Evolutionary conservation across 1,140 invertebrate species (phyloP), one percentile per base, ranked within the genome.

Genomic region (Ganaspis sp.): DNA sequence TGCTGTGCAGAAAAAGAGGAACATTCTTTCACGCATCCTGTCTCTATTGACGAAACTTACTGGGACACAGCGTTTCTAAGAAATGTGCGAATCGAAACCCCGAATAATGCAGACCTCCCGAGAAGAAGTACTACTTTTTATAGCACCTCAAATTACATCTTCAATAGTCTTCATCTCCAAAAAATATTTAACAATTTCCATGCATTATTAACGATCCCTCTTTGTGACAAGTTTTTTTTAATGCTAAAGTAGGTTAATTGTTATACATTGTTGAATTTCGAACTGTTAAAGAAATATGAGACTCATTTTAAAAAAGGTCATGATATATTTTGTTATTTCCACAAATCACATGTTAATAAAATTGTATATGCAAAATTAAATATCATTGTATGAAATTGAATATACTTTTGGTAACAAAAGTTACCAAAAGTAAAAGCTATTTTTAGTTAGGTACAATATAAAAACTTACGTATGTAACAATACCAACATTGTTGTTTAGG

Each of bases 21-120:
- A 49, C 45, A 49, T 49, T 49, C 15, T 49, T 49, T 6, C 45
- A 49, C 29, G 29, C 29, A 6, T 34, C 29, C 6, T 34, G 29
- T 34, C 29, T 34, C 29, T 34, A 34, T 34, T 34, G 29, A 34
- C 29, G 29, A 34, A 34, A 34, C 2, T 34, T 34, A 34, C 45
- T 6, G 45, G 12, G 45, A 49, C 45, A 49, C 45, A 49, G 17
- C n/a, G 6, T 49, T 49, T 49, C 45, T 49, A 49, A 49, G 45
- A 49, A 49, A 17, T n/a, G 15, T 49, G 15, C n/a, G 17, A 49
- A n/a, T 49, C 17, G n/a, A n/a, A n/a, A n/a, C 17, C 45, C n/a
- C 45, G 45, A 49, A 49, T 49, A 49, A 49, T 49, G 45, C 45
- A 49, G 45, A 49, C 45, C 45, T 49, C 45, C 45, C 45, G 45